Conservation (phyloP, 2,113 vertebrate species). For the Macquaria australasica region DNA sequence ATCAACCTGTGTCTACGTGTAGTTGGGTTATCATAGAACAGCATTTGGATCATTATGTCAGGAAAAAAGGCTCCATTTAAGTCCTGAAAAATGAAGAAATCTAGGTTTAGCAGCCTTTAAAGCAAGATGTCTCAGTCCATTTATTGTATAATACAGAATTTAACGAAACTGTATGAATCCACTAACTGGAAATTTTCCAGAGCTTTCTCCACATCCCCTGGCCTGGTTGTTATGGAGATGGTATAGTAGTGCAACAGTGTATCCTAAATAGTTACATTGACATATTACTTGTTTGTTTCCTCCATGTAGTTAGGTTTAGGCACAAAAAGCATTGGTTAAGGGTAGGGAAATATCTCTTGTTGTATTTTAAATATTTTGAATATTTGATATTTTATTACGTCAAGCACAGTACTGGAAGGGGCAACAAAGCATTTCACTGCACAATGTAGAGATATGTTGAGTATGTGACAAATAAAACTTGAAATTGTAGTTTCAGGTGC, state of each 20-base stretch:
- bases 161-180: not conserved
- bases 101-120: not conserved
- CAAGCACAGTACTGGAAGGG: too few species aligned
- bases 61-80: not conserved
- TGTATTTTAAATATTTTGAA: too few species aligned
- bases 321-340: not conserved
- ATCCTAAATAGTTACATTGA: not conserved
- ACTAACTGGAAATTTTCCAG: not conserved
- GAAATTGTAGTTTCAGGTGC: not conserved
- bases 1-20: constrained; percentile 25
- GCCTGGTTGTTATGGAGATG: not conserved
- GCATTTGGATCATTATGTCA: not conserved
- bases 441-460: too few species aligned
- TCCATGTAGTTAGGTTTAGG: not conserved
- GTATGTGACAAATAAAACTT: too few species aligned
- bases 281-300: not conserved
- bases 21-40: not conserved
- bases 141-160: not conserved
- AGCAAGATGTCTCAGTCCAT: not conserved
- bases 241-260: not conserved
- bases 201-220: too few species aligned
- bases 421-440: too few species aligned
- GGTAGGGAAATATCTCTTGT: not conserved
- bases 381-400: too few species aligned
- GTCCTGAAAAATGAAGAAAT: not conserved